These are phyloP conservation scores for Tiphia femorata DNA, from an alignment of 2,888 invertebrate species.

Conservation along the genomic window DNA sequence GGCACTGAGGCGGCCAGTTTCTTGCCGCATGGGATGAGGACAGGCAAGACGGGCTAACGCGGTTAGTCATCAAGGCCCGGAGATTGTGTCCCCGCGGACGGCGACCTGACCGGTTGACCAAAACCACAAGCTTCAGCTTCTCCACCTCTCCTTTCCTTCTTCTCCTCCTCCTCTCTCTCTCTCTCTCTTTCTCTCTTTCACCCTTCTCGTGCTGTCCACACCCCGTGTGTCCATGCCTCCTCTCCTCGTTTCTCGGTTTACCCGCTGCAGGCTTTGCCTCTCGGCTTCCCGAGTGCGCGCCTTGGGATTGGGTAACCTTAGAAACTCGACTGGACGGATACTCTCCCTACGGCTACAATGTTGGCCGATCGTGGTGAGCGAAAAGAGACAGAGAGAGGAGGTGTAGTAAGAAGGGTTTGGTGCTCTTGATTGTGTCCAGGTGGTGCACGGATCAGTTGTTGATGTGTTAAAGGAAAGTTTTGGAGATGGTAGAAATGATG, in stretches of 20 bases:
- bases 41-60: slow-evolving; percentile 55
- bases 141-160: neutral
- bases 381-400: too few relatives aligned
- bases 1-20: slow-evolving; percentile 48
- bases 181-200: slow-evolving; percentile 15
- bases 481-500: too few relatives aligned
- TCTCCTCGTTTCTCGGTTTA: neutral
- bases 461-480: too few relatives aligned
- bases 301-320: slow-evolving; percentile 38
- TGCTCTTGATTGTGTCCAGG: too few relatives aligned
- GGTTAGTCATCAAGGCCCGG: slow-evolving; percentile 59
- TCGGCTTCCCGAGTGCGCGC: neutral
- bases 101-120: slow-evolving; percentile 55
- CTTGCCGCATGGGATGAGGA: too few relatives aligned
- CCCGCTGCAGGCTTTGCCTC: neutral
- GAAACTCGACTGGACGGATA: slow-evolving; percentile 38
- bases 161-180: slow-evolving; percentile 5
- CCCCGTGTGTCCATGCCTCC: neutral
- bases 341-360: slow-evolving; percentile 27
- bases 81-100: slow-evolving; percentile 52
- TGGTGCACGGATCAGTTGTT: too few relatives aligned
- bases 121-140: slow-evolving; percentile 50
- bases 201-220: neutral
- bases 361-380: slow-evolving; percentile 8
- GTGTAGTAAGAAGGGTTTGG: too few relatives aligned